phyloP scores from a whole-genome alignment of 2,797 vertebrate genomes.

The Dipus sagitta region DNA sequence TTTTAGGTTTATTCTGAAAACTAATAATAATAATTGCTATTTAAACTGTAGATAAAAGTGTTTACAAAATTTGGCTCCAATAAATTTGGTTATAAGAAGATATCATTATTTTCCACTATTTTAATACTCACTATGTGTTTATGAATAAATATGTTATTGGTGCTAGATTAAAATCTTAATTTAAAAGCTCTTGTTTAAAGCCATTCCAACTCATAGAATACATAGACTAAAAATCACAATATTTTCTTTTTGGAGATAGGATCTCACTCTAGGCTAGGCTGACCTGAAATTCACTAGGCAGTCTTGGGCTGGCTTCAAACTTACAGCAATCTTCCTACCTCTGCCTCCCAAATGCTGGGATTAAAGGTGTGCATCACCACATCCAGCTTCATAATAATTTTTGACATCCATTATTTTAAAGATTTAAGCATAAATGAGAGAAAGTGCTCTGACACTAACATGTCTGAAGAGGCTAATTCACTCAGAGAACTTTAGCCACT shows the following conservation, averaged over 20 bases:
- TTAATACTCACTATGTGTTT: not conserved
- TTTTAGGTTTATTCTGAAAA: conserved; percentile 31
- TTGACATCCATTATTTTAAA: not conserved
- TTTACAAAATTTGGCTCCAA: conserved; percentile 49
- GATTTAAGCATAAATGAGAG: not conserved
- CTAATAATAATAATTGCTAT: not conserved
- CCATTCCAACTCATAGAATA: not conserved
- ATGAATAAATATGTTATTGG: not conserved
- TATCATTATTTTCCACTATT: not conserved
- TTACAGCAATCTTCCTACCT: too few relatives aligned
- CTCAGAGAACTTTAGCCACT: not conserved
- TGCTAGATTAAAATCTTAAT: conserved; percentile 13
- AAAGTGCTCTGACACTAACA: not conserved
- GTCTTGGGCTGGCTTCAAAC: too few relatives aligned
- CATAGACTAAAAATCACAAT: not conserved
- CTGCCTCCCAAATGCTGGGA: too few relatives aligned
- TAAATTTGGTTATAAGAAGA: not conserved
- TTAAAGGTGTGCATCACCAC: too few relatives aligned
- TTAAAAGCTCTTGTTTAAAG: not conserved
- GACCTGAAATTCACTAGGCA: too few relatives aligned
- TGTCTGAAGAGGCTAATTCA: not conserved
- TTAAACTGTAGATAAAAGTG: conserved; percentile 44
- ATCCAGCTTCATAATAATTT: not conserved
- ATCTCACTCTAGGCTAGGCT: too few relatives aligned
- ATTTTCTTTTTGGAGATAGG: too few relatives aligned